A percentile compares a stretch with the other conserved stretches of the same genome.
phyloP scores from a whole-genome alignment of 2,888 invertebrate genomes.

The Caenorhabditis uteleia region DNA sequence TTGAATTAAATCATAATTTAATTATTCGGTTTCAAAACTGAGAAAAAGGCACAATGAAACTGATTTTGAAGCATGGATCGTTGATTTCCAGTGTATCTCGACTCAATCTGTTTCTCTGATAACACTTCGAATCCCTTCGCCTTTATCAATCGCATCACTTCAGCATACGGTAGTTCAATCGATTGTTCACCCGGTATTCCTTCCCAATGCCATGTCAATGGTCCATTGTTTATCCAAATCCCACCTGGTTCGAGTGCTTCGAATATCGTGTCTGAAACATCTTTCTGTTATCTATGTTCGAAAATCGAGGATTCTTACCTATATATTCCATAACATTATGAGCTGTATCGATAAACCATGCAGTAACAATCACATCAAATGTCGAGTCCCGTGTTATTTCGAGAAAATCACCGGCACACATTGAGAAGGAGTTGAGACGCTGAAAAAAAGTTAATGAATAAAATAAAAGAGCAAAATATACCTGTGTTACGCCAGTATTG shows the following conservation, averaged over 20 bases:
- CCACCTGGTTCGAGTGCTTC: conserved; percentile 84
- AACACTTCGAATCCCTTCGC: conserved; percentile 31
- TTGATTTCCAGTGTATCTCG: conserved; percentile 41
- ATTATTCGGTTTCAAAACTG: conserved; percentile 9
- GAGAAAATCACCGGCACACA: conserved; percentile 95
- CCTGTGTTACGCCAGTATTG: neutral
- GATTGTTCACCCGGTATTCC: conserved; percentile 45
- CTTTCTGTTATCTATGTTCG: neutral
- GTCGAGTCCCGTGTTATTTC: conserved; percentile 79
- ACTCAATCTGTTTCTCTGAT: conserved; percentile 33
- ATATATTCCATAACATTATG: conserved; percentile 93
- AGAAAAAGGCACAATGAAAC: conserved; percentile 51
- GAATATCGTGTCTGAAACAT: conserved; percentile 75
- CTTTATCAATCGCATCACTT: conserved; percentile 29
- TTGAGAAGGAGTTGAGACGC: conserved; percentile 77
- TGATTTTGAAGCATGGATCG: conserved; percentile 46
- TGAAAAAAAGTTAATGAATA: conserved; percentile 10
- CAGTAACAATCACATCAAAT: conserved; percentile 92
- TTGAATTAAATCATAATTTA: too few species aligned
- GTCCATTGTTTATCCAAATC: conserved; percentile 73
- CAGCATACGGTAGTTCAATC: conserved; percentile 43
- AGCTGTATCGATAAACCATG: conserved; percentile 98
- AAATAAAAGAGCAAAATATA: neutral
- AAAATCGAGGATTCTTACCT: conserved; percentile 71
- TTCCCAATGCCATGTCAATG: conserved; percentile 81